phyloP scores from a whole-genome alignment of 2,113 vertebrate species.

The Puma concolor region DNA sequence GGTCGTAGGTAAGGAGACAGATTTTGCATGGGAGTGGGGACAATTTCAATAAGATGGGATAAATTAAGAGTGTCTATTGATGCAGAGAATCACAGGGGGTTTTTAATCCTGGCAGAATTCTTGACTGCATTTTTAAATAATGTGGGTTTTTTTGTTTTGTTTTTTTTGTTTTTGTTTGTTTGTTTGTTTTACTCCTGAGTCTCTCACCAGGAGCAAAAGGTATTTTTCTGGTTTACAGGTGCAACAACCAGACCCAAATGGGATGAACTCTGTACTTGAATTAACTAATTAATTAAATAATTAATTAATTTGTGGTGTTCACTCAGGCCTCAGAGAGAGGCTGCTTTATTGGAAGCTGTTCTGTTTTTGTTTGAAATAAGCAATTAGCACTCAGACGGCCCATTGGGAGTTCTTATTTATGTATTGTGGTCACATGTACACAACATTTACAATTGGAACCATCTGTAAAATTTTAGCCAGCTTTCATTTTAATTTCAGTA shows the following conservation, averaged over 20 bases:
- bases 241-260: not conserved
- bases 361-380: not conserved
- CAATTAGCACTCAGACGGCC: not conserved
- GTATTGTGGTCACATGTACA: not conserved
- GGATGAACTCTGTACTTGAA: not conserved
- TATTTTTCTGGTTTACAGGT: not conserved
- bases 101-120: constrained; percentile 26
- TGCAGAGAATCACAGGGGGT: not conserved
- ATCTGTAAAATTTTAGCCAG: not conserved
- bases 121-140: not conserved
- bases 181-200: too few species aligned
- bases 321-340: not conserved
- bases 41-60: not conserved
- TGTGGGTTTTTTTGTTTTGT: too few species aligned
- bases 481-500: not conserved
- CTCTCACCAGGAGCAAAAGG: not conserved
- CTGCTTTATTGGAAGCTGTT: not conserved
- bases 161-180: too few species aligned
- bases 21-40: not conserved
- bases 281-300: not conserved
- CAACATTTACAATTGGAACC: not conserved
- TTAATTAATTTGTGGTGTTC: not conserved
- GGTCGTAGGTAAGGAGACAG: not conserved
- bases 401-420: constrained; percentile 1
- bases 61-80: not conserved